Base-by-base conservation (phyloP, 2,888 invertebrate species). In the Xiphydria camelus region DNA sequence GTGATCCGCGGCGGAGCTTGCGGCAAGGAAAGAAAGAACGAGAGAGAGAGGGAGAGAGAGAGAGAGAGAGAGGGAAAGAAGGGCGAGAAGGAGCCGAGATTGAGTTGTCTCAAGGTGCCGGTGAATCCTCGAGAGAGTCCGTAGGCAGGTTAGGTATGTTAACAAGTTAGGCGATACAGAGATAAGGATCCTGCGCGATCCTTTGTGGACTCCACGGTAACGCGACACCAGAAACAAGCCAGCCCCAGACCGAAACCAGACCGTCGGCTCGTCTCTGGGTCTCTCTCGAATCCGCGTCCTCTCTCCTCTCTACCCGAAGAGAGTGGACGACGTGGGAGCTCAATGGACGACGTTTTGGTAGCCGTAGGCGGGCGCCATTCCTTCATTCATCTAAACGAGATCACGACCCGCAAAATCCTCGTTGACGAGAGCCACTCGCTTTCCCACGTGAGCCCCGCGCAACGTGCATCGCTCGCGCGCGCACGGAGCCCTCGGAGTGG, bases 141-240 rank as follows among this genome's bases (percentile, higher is more conserved):
- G 59, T 59, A 49, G 59, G 53, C 59, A 64, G 68, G 68, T 66
- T 70, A 66, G 72, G 68, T 72, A 73, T 73, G 72, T 73, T 73
- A 72, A 73, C 72, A 72, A 72, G 72, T 73, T 70, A 65, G 71
- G 65, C 70, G 72, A 73, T 73, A 70, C 67, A 51, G 61, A 69
- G 72, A 72, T 72, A 70, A 73, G 65, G 59, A 70, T 70, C 70
- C 64, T 49, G 59, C 63, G 67, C 62, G 66, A 67, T 68, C 70
- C 68, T 70, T 72, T 72, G 71, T 71, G 59, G 59, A 64, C 57
- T 58, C 64, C 56, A 59, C 53, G 66, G 73, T 70, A 72, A 72
- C 62, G 68, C 69, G 72, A 72, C 72, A 72, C 72, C 71, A 62
- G 64, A 66, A 64, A 66, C 67, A 66, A 57, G 55, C 52, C 33